Evolutionary conservation across 2,888 invertebrate genomes (phyloP), one percentile per base, ranked within the genome.

Genomic region (Sinelater perroti): DNA sequence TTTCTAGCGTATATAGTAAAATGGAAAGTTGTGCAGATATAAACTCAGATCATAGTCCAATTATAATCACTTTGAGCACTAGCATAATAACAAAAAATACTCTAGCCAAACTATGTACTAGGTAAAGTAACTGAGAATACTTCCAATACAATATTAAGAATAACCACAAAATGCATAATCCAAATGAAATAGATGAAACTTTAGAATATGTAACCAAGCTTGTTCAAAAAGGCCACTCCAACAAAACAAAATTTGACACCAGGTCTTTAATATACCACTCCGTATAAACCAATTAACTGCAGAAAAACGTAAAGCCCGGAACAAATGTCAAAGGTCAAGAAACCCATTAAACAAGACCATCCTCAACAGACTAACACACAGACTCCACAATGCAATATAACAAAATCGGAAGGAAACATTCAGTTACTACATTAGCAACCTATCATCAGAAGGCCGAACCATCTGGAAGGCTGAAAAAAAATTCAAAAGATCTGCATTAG

Each of bases 401-500:
- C n/a, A 40, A 40, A 40, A 40, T 11, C 8, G 11, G 11, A 40
- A 10, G 16, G 30, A n/a, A 30, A 30, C 30, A 18, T 40, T 40
- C 11, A 30, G 3, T 10, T 40, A 40, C 40, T 24, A 44, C 14
- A 44, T 44, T 6, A 2, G 14, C 16, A 26, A 2, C 14, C 7
- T 44, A 38, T 17, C 18, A 18, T 20, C 38, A 2, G 38, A 4
- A 38, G 38, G 20, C 38, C 21, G 14, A 2, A 6, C 24, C 10
- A 2, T 44, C 21, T 44, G 44, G 26, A 24, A 44, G 11, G 28
- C 44, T 24, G 26, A 6, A 3, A 44, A 24, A 44, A 44, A 21
- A 17, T 10, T 10, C 3, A 44, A 44, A 44, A 44, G 44, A 11
- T n/a, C n/a, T n/a, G n/a, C n/a, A n/a, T n/a, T n/a, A n/a, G n/a